A percentile compares a stretch with the other conserved stretches of the same genome.
phyloP scores from a whole-genome alignment of 1,140 invertebrate species.

The Pseudomyrmex sp. region DNA sequence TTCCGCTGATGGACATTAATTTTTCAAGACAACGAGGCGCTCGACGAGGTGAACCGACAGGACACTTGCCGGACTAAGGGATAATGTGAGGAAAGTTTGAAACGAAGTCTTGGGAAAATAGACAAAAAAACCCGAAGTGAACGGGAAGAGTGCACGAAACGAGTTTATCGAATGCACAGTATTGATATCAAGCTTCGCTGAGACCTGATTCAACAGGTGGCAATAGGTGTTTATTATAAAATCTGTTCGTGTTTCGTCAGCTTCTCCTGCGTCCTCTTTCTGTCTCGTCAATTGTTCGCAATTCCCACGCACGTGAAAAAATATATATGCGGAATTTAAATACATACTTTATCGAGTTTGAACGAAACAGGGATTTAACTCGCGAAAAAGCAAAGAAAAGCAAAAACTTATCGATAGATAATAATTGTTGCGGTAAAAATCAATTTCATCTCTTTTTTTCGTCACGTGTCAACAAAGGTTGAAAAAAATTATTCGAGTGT shows the following conservation, averaged over 20 bases:
- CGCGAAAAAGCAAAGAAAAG: background rate
- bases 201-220: slow-evolving; percentile 17
- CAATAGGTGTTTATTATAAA: background rate
- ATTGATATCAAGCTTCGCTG: background rate
- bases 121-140: slow-evolving; percentile 40
- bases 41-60: background rate
- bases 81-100: background rate
- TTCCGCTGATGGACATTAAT: too few species aligned
- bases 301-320: background rate
- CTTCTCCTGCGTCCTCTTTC: background rate
- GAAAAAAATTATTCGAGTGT: too few species aligned
- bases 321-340: background rate
- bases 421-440: background rate
- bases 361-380: background rate
- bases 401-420: background rate
- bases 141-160: slow-evolving; percentile 60
- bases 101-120: slow-evolving; percentile 35
- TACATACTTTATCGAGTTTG: background rate
- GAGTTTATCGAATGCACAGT: slow-evolving; percentile 1
- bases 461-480: background rate
- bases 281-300: background rate
- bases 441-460: background rate
- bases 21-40: background rate
- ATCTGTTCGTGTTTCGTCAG: background rate
- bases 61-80: slow-evolving; percentile 48